Conservation (phyloP, 2,888 invertebrate genomes). For the Patella ulyssiponensis region DNA sequence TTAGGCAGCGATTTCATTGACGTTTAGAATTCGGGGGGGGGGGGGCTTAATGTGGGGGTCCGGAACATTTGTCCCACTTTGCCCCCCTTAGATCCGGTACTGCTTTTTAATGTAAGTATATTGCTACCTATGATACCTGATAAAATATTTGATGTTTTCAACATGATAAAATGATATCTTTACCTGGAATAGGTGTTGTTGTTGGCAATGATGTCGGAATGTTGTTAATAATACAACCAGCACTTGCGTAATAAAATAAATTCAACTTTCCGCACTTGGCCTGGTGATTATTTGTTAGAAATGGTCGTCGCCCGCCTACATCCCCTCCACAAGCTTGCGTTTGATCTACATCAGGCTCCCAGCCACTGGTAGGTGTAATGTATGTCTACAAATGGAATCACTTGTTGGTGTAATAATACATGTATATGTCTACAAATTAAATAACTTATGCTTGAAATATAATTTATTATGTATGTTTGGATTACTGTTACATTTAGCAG, state of each 20-base stretch:
- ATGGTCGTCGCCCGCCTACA: constrained; percentile 7
- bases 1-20: too few relatives aligned
- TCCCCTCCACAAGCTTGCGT: constrained; percentile 30
- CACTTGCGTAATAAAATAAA: constrained; percentile 32
- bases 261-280: constrained; percentile 43
- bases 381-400: constrained; percentile 49
- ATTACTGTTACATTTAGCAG: too few relatives aligned
- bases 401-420: constrained; percentile 43
- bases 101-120: too few relatives aligned
- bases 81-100: too few relatives aligned
- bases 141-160: too few relatives aligned
- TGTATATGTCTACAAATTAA: constrained; percentile 47
- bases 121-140: too few relatives aligned
- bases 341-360: constrained; percentile 68
- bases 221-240: constrained; percentile 23
- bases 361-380: constrained; percentile 51
- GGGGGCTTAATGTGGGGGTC: too few relatives aligned
- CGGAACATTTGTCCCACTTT: too few relatives aligned
- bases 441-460: constrained; percentile 27
- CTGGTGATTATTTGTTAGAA: constrained; percentile 39
- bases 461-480: too few relatives aligned
- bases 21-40: too few relatives aligned
- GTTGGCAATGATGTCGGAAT: background rate
- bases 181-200: too few relatives aligned
- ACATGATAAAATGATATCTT: too few relatives aligned